Conservation (phyloP, 2,888 invertebrate genomes). For the Matsumyia berberina region DNA sequence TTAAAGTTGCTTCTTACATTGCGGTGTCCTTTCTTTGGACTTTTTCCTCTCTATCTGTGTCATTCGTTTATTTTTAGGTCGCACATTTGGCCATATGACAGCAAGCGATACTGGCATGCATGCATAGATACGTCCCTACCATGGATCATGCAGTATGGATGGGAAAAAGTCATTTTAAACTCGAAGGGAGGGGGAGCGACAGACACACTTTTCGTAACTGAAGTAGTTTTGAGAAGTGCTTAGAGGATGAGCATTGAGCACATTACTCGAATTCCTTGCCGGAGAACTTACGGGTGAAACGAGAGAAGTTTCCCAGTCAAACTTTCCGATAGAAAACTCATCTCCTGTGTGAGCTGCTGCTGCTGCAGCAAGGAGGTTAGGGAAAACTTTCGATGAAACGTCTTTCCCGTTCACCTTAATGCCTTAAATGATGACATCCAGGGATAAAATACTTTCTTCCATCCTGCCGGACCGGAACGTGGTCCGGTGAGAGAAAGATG, state of each 20-base stretch:
- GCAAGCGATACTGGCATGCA: constrained; percentile 3
- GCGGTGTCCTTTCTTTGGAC: constrained; percentile 5
- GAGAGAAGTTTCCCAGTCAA: constrained; percentile 59
- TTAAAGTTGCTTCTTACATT: constrained; percentile 33
- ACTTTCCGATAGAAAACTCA: constrained; percentile 66
- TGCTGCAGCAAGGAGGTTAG: constrained; percentile 13
- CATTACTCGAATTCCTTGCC: constrained; percentile 12
- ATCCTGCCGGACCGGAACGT: constrained; percentile 11
- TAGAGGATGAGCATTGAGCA: constrained; percentile 10
- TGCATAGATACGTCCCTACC: constrained; percentile 5
- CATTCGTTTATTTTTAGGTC: constrained; percentile 15
- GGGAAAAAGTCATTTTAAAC: constrained; percentile 54
- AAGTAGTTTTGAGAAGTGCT: constrained; percentile 58
- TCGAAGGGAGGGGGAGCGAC: constrained; percentile 33
- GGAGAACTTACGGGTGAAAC: constrained; percentile 34
- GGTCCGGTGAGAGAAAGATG: constrained; percentile 19
- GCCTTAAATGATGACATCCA: constrained; percentile 66
- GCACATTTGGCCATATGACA: constrained; percentile 42
- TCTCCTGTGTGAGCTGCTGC: constrained; percentile 5
- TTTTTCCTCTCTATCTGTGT: not conserved
- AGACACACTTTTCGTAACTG: constrained; percentile 34
- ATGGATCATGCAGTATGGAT: constrained; percentile 33
- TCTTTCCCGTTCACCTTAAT: constrained; percentile 68
- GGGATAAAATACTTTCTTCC: constrained; percentile 56
- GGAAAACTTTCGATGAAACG: constrained; percentile 61